phyloP scores from a whole-genome alignment of 2,113 vertebrate genomes.

The Motacilla tschutschensis region DNA sequence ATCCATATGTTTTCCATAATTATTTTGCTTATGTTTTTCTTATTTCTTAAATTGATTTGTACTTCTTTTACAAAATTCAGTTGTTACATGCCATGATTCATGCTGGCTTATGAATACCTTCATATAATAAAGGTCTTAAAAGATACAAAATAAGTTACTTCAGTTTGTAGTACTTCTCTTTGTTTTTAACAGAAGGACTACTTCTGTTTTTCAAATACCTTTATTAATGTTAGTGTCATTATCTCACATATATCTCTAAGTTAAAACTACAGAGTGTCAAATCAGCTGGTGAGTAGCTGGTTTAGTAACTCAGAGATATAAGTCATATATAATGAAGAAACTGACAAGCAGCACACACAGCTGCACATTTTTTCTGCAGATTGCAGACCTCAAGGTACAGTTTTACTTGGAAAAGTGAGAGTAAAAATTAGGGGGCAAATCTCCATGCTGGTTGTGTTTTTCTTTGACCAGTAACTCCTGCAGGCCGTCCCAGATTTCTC shows the following conservation, averaged over 20 bases:
- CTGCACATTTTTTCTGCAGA: neutral
- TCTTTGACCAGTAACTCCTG: neutral
- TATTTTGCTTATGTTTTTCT: neutral
- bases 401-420: neutral
- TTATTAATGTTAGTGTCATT: neutral
- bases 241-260: neutral
- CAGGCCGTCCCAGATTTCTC: neutral
- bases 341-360: fast-evolving
- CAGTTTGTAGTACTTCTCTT: neutral
- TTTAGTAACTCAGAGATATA: neutral
- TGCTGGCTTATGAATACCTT: neutral
- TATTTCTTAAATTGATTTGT: neutral
- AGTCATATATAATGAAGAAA: neutral
- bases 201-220: neutral
- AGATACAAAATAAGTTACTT: neutral
- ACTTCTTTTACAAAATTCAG: neutral
- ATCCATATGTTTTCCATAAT: neutral
- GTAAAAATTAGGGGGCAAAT: neutral
- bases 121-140: neutral
- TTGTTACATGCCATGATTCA: neutral
- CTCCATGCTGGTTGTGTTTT: neutral
- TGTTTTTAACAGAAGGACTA: neutral
- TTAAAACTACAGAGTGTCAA: neutral
- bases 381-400: neutral
- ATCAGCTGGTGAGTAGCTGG: neutral